Evolutionary conservation across 1,140 invertebrate genomes (phyloP), one percentile per base, ranked within the genome.

Genomic region (Ceratosolen fusciceps): DNA sequence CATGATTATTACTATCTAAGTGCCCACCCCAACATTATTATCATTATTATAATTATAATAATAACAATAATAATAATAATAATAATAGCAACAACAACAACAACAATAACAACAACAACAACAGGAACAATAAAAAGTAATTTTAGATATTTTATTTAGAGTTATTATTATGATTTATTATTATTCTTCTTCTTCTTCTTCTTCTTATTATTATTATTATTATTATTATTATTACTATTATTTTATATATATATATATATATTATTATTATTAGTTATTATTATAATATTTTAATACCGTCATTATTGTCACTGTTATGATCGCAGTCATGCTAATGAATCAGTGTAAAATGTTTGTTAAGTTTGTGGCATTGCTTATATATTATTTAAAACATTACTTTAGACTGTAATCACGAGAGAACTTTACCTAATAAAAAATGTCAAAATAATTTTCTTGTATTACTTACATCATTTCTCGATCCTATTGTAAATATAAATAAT

Each of bases 301-400:
- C 56, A 74, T 79, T 43, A 74, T 54, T 60, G 29, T 77, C 21
- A 68, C 43, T 54, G 72, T 67, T 54, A 29, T 12, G 26, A 67
- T 67, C 26, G 9, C 8, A 1, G 3, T 34, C 29, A 34, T 62
- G 2, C 3, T 62, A 39, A 54, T 67, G 14, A 52, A 74, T 80
- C 79, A 85, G 82, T 90, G 88, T 90, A 89, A 89, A 89, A 89
- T 87, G 87, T 90, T 90, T 90, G 89, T 90, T 90, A 90, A 90
- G 89, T 90, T 90, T 90, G 88, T 89, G 88, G 88, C 87, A 86
- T 90, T 89, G 87, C 89, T 90, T 89, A 88, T n/a, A n/a, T 85
- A 83, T 86, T 77, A 86, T 85, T 88, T 88, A 87, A 87, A 87
- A 85, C 89, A 86, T 87, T 90, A 90, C 87, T 88, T 89, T 90